Conservation (phyloP, 2,113 vertebrate genomes). For the Chascanopsetta lugubris region DNA sequence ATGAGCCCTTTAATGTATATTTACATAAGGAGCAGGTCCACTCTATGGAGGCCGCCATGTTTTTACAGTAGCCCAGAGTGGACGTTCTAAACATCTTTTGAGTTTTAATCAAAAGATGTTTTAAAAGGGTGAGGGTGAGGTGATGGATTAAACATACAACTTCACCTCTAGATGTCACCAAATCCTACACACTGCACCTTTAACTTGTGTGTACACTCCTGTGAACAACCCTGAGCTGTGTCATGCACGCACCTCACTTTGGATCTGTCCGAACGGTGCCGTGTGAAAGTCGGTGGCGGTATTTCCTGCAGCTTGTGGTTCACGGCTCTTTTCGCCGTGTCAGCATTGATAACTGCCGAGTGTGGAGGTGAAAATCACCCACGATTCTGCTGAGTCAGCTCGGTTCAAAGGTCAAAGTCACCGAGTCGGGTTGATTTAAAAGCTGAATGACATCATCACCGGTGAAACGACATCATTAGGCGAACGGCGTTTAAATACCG, state of each 20-base stretch:
- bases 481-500: not conserved
- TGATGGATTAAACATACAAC: too few species aligned
- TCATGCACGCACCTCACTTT: not conserved
- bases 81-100: too few species aligned
- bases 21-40: too few species aligned
- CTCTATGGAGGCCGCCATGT: too few species aligned
- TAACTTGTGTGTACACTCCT: too few species aligned
- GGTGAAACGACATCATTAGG: not conserved
- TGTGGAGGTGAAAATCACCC: conserved; percentile 8
- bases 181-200: too few species aligned
- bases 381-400: not conserved
- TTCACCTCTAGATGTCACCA: too few species aligned
- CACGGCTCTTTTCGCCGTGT: not conserved
- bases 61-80: too few species aligned
- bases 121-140: too few species aligned
- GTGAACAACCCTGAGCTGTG: too few species aligned
- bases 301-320: not conserved
- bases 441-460: not conserved
- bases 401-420: not conserved
- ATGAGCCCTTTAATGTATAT: too few species aligned
- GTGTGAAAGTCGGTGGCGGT: not conserved
- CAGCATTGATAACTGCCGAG: not conserved
- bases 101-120: too few species aligned
- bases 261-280: not conserved
- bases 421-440: not conserved